Conservation (phyloP, 2,888 invertebrate species). For the Leptodirus hochenwartii region DNA sequence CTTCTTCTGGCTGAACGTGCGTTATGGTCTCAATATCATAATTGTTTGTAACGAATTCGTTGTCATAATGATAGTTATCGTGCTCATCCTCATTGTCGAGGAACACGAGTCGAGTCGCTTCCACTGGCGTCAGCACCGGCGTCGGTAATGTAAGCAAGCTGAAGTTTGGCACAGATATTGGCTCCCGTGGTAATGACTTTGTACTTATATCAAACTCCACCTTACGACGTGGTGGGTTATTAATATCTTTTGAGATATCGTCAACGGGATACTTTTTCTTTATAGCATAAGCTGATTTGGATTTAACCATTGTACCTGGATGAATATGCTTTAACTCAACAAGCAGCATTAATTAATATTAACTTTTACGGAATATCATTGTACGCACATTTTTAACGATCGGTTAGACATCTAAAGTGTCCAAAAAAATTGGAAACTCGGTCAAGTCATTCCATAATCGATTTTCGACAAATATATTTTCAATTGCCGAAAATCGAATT, state of each 20-base stretch:
- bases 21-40: conserved; percentile 14
- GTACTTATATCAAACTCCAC: conserved; percentile 24
- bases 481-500: too few relatives aligned
- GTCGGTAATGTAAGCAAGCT: conserved; percentile 39
- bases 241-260: conserved; percentile 22
- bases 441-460: too few relatives aligned
- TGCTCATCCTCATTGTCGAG: conserved; percentile 43
- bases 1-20: conserved; percentile 14
- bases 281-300: conserved; percentile 37
- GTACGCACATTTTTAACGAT: too few relatives aligned
- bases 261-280: conserved; percentile 27
- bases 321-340: too few relatives aligned
- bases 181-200: conserved; percentile 39
- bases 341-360: too few relatives aligned
- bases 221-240: conserved; percentile 16
- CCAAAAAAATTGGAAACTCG: too few relatives aligned
- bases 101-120: conserved; percentile 48
- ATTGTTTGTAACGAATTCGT: conserved; percentile 15
- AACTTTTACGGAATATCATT: too few relatives aligned
- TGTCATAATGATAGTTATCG: conserved; percentile 15
- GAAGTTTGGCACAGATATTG: conserved; percentile 58
- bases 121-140: conserved; percentile 45
- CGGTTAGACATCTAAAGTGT: too few relatives aligned
- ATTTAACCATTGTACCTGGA: conserved; percentile 34
- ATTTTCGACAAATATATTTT: too few relatives aligned